Percentiles rank a stretch among this genome's conserved stretches.
These are phyloP conservation scores for Tupaia chinensis DNA, from an alignment of 2,113 vertebrate genomes.

Conservation along the genomic window DNA sequence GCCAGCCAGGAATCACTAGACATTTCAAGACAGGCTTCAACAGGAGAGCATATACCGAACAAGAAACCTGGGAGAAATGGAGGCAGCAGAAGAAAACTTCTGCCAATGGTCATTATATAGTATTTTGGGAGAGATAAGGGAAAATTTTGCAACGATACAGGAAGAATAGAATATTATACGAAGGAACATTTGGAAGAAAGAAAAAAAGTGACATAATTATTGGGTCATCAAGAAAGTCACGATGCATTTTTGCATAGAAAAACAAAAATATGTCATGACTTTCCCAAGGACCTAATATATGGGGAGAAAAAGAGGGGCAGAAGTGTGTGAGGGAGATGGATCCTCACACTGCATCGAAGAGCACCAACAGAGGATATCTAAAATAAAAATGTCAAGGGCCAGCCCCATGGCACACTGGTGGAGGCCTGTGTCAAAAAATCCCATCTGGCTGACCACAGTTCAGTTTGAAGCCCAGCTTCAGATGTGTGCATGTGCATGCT, in stretches of 20 bases:
- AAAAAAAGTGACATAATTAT: not conserved
- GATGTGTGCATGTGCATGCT: no score
- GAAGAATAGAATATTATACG: conserved; percentile 6
- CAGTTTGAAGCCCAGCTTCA: no score
- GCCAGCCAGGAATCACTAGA: not conserved
- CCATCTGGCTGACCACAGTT: no score
- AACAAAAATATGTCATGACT: no score
- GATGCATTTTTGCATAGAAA: no score
- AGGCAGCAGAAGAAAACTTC: not conserved
- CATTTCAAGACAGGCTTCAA: not conserved
- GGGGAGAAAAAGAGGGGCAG: not conserved
- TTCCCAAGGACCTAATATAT: no score
- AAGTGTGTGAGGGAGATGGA: not conserved
- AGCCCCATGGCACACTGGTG: no score
- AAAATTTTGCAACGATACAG: not conserved
- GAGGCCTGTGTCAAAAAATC: no score
- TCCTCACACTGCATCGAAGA: not conserved
- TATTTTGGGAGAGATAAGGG: not conserved
- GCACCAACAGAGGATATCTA: not conserved
- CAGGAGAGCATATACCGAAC: not conserved
- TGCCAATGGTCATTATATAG: not conserved
- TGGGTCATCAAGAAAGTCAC: no score
- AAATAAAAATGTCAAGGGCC: not conserved
- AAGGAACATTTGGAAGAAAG: not conserved
- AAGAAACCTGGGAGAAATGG: not conserved